Percentiles rank a stretch among this genome's conserved stretches.
phyloP scores from a whole-genome alignment of 2,797 vertebrate species.

The Mergus octosetaceus region DNA sequence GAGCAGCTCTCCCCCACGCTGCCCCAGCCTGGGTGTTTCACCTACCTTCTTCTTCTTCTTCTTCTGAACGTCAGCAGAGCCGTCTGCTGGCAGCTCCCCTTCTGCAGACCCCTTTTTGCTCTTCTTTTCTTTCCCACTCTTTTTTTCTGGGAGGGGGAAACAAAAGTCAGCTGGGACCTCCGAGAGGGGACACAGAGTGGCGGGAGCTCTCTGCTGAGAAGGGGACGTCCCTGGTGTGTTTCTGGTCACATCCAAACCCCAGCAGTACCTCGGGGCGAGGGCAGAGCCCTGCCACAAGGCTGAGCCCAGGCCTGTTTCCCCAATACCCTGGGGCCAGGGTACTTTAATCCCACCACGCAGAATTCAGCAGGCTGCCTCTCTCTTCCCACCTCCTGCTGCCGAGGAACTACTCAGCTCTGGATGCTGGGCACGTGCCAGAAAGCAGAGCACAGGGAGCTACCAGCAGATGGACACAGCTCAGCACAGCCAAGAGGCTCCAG shows the following conservation, averaged over 20 bases:
- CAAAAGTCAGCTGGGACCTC: not conserved
- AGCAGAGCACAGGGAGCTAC: not conserved
- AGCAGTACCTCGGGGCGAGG: not conserved
- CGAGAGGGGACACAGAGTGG: not conserved
- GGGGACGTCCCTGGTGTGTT: not conserved
- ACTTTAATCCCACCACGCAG: not conserved
- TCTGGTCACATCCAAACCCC: not conserved
- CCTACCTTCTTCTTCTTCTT: conserved; percentile 78
- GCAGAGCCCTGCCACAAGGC: not conserved
- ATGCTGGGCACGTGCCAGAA: not conserved
- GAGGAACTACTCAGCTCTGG: not conserved
- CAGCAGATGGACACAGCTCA: not conserved
- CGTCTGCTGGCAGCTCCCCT: conserved; percentile 10
- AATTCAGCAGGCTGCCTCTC: not conserved
- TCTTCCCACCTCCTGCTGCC: not conserved
- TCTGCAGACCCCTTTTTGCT: conserved; percentile 63
- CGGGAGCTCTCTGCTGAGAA: not conserved
- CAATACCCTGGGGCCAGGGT: not conserved
- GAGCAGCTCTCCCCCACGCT: not conserved
- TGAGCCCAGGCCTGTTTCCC: not conserved
- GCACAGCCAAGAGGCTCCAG: not conserved
- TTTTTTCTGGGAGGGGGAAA: conserved; percentile 67
- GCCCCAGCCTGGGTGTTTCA: not conserved
- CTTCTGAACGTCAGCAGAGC: conserved; percentile 59
- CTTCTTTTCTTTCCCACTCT: conserved; percentile 72